A percentile compares a stretch with the other conserved stretches of the same genome.
These are phyloP conservation scores for Eulemur coronatus DNA, from an alignment of 2,797 vertebrate genomes.

Conservation along the genomic window DNA sequence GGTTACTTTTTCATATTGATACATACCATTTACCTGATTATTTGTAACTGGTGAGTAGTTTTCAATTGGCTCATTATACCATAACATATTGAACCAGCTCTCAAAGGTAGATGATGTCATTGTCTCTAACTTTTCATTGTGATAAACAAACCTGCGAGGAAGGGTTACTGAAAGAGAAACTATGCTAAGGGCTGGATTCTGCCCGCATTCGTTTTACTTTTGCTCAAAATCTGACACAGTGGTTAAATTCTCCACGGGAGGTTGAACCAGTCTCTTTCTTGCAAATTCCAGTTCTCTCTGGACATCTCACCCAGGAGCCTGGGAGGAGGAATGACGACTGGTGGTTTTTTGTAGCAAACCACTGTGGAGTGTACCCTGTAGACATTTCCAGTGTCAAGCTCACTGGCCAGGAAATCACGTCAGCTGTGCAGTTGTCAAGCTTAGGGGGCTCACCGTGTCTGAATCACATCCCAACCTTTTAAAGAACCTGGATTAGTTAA, in stretches of 20 bases:
- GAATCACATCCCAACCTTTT: constrained; percentile 49
- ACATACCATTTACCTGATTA: background rate
- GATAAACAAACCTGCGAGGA: background rate
- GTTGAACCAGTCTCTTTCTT: background rate
- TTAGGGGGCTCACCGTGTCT: background rate
- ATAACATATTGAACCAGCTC: background rate
- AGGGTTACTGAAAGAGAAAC: background rate
- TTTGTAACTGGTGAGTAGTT: background rate
- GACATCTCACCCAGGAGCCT: background rate
- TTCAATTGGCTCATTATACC: background rate
- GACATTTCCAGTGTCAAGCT: constrained; percentile 7
- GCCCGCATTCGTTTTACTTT: background rate
- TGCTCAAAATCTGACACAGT: background rate
- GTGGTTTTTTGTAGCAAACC: background rate
- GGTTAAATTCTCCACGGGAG: background rate
- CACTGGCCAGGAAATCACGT: background rate
- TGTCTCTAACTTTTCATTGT: background rate
- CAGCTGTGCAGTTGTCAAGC: constrained; percentile 59
- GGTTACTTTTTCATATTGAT: constrained; percentile 7
- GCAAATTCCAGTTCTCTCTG: background rate
- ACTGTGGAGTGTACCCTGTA: background rate
- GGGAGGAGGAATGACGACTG: background rate
- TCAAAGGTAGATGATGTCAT: background rate
- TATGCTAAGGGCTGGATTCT: background rate
- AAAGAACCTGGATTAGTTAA: constrained; percentile 66